phyloP scores from a whole-genome alignment of 2,888 invertebrate species.

The Cactoblastis cactorum region DNA sequence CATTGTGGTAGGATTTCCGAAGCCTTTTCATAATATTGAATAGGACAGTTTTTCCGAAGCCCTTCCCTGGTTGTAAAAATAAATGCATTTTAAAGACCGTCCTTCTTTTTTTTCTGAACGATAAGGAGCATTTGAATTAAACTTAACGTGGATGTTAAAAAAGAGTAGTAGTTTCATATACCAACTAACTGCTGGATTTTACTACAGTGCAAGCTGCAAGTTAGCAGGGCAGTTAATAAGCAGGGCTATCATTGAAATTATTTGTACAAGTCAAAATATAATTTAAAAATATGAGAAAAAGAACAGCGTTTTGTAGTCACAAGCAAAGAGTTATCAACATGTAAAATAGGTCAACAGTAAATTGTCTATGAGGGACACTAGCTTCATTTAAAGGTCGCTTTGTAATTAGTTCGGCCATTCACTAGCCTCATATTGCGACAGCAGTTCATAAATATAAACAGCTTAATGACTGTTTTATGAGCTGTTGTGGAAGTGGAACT shows the following conservation, averaged over 20 bases:
- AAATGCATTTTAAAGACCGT: neutral
- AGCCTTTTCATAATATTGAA: conserved; percentile 46
- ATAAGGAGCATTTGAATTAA: no score
- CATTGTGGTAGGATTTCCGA: conserved; percentile 71
- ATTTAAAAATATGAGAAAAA: neutral
- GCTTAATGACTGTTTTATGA: conserved; percentile 1
- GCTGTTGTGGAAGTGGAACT: neutral
- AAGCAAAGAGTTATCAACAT: neutral
- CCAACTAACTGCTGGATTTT: no score
- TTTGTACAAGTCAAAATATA: no score
- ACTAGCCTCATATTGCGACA: neutral
- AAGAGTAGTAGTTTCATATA: no score
- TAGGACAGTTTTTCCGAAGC: conserved; percentile 44
- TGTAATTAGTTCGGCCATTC: conserved; percentile 5
- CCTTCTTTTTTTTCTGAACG: no score
- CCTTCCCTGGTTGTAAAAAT: conserved; percentile 1
- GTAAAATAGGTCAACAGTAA: conserved; percentile 7
- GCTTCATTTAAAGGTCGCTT: neutral
- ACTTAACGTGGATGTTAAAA: no score
- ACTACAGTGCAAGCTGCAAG: no score
- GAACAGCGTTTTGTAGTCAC: neutral
- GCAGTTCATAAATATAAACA: conserved; percentile 4
- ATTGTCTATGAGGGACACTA: neutral
- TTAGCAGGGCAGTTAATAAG: no score
- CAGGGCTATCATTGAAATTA: no score